Percentiles rank a stretch among this genome's conserved stretches.
phyloP scores from a whole-genome alignment of 2,888 invertebrate genomes.

The Diarsia mendica region DNA sequence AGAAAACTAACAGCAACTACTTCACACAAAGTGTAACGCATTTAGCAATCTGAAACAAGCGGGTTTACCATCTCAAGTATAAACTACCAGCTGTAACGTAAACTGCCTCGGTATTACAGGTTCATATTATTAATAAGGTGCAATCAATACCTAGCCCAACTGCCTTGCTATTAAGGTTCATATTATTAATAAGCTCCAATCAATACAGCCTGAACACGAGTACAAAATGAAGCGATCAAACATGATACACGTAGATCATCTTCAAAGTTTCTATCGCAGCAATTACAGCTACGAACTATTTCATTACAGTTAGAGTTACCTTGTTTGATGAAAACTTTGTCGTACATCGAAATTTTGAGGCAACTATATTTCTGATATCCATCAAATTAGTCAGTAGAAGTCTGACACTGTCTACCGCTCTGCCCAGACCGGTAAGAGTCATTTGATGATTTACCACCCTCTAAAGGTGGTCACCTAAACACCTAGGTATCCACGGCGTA shows the following conservation, averaged over 20 bases:
- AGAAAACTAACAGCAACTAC: background rate
- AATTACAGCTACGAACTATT: slow-evolving; percentile 54
- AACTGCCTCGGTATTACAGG: background rate
- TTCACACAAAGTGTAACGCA: background rate
- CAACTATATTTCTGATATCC: background rate
- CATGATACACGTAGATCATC: slow-evolving; percentile 15
- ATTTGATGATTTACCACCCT: no score
- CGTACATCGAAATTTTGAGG: slow-evolving; percentile 15
- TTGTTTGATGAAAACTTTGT: slow-evolving; percentile 46
- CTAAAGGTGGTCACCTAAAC: no score
- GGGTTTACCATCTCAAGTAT: background rate
- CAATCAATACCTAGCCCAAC: background rate
- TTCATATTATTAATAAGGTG: background rate
- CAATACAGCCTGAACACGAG: background rate
- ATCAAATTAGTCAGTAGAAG: no score
- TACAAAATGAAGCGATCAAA: slow-evolving; percentile 19
- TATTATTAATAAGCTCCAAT: background rate
- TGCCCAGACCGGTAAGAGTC: no score
- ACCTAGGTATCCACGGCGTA: no score
- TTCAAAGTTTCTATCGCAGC: slow-evolving; percentile 26
- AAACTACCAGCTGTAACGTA: background rate
- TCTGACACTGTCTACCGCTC: no score
- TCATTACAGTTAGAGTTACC: slow-evolving; percentile 33
- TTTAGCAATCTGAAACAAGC: background rate
- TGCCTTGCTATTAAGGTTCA: no score